Evolutionary conservation across 2,797 vertebrate genomes (phyloP), one percentile per base, ranked within the genome.

Genomic region (Myripristis jacobus): DNA sequence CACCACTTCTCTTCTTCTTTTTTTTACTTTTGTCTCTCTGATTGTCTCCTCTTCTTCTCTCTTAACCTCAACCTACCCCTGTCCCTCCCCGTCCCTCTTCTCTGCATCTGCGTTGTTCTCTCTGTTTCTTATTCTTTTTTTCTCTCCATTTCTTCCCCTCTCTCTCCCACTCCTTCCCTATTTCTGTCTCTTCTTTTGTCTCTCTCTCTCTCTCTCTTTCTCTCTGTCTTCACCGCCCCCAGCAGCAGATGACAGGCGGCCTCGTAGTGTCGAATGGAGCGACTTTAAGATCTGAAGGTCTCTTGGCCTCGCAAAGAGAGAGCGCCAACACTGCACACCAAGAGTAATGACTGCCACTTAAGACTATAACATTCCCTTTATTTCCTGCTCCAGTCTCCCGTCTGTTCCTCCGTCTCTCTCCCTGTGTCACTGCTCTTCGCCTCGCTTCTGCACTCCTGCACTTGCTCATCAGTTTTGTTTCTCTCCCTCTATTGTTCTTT

Each of bases 261-360:
- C 80, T 83, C 85, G 73, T 85, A 87, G 71, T 87, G 89, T 89
- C 65, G 84, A 85, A 79, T 88, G 92, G 91, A 92, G 91, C 82
- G 81, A 87, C 77, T 91, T 89, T 91, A 88, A 81, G 81, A 91
- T 92, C 90, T 93, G 90, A 93, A 63, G 80, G 79, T 85, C 83
- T 81, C 71, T 73, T 46, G 77, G 75, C 69, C 78, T 83, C 77
- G 75, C 77, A 87, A 75, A 78, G 86, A 75, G 52, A 85, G 66
- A 16, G 41, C 19, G 7, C 63, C 73, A 73, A 67, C 74, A 54
- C 82, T 52, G 66, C 85, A 84, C 77, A 69, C 60, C 66, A 66
- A 83, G 82, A 90, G 90, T 93, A 93, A 93, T 84, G 77, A 81
- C 55, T 60, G 41, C 43, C 64, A 72, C 67, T 79, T 61, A 24